These are phyloP conservation scores for Mionectes olivaceus DNA, from an alignment of 2,797 vertebrate genomes.

Conservation along the genomic window DNA sequence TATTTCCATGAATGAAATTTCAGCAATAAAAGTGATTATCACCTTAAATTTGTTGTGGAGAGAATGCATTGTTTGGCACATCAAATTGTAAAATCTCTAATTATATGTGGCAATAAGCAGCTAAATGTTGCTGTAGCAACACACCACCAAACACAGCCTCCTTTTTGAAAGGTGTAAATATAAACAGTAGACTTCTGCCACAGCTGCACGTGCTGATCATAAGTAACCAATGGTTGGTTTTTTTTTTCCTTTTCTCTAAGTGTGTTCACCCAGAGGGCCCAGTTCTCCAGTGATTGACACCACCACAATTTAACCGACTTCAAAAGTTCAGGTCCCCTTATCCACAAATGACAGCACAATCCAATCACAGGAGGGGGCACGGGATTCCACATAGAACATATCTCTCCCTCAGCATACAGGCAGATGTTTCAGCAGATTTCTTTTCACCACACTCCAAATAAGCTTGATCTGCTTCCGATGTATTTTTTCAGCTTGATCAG, in stretches of 20 bases:
- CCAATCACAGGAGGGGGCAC: accelerated
- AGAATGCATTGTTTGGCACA: not conserved
- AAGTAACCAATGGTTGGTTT: not conserved
- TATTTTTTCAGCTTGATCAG: not conserved
- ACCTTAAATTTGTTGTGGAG: not conserved
- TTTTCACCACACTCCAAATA: not conserved
- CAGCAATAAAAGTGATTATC: conserved; percentile 11
- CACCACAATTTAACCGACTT: not conserved
- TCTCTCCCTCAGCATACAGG: not conserved
- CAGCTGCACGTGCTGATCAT: not conserved
- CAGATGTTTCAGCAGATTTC: not conserved
- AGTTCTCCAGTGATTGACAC: not conserved
- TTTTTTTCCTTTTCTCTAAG: not conserved
- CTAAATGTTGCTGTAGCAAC: conserved; percentile 33
- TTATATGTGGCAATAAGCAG: not conserved
- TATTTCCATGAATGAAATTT: not conserved
- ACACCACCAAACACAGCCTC: not conserved
- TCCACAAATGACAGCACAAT: not conserved
- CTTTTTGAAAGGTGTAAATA: conserved; percentile 25
- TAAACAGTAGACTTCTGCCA: conserved; percentile 30
- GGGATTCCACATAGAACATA: not conserved
- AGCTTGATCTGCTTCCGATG: not conserved
- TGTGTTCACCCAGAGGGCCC: not conserved
- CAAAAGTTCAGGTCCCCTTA: not conserved
- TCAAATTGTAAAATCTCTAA: conserved; percentile 2